phyloP scores from a whole-genome alignment of 1,140 invertebrate genomes.

The Drosophila sp. region DNA sequence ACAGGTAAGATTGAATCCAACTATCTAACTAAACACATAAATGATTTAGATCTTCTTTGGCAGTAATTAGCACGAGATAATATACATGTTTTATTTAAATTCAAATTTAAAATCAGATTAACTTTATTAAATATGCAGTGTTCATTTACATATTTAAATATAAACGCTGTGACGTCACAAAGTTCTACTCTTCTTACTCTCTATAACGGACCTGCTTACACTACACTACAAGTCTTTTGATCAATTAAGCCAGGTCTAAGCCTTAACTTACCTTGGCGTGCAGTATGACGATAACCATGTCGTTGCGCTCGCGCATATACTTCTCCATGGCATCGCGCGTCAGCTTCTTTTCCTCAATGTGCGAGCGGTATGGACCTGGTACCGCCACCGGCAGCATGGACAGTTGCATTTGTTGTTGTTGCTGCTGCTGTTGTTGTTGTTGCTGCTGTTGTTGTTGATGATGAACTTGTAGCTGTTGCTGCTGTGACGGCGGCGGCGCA shows the following conservation, averaged over 20 bases:
- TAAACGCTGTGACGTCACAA: no score
- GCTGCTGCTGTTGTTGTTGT: constrained; percentile 59
- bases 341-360: constrained; percentile 91
- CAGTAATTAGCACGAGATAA: no score
- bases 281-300: constrained; percentile 98
- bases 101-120: no score
- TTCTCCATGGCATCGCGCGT: constrained; percentile 98
- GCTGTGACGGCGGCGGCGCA: constrained; percentile 85
- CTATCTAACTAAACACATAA: no score
- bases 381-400: constrained; percentile 84
- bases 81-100: no score
- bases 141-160: background rate
- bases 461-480: constrained; percentile 73
- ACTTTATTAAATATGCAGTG: background rate
- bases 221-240: constrained; percentile 13
- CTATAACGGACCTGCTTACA: background rate
- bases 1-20: no score
- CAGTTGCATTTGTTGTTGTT: constrained; percentile 77
- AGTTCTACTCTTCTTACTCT: no score
- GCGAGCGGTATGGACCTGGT: constrained; percentile 84
- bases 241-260: background rate
- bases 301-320: constrained; percentile 96
- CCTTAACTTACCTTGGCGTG: constrained; percentile 92
- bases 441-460: constrained; percentile 61
- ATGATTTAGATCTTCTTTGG: no score